Evolutionary conservation across 2,113 vertebrate species (phyloP).

Genomic region (Holacanthus passer): DNA sequence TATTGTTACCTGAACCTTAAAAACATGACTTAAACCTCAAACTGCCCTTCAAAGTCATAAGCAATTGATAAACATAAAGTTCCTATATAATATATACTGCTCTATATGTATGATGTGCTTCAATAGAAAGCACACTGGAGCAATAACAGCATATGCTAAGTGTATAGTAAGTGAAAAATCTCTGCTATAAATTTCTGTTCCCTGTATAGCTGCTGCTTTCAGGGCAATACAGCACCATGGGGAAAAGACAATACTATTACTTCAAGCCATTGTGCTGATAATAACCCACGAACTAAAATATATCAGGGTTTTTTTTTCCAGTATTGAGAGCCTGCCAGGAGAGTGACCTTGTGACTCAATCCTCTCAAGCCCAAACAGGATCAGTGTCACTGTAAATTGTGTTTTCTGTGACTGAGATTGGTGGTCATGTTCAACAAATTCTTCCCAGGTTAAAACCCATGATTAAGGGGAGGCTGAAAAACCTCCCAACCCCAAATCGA

Average conservation of each 20-base stretch:
- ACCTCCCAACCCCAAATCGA: background rate
- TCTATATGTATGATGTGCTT: slow-evolving; percentile 13
- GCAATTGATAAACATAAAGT: slow-evolving; percentile 16
- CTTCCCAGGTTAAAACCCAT: background rate
- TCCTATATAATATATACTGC: background rate
- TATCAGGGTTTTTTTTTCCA: slow-evolving; percentile 30
- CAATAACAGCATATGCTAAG: slow-evolving; percentile 21
- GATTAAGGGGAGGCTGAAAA: slow-evolving; percentile 10
- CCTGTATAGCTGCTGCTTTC: slow-evolving; percentile 39
- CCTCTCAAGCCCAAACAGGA: slow-evolving; percentile 46
- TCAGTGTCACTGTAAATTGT: slow-evolving; percentile 46
- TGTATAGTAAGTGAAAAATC: slow-evolving; percentile 33
- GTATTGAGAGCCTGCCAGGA: slow-evolving; percentile 19
- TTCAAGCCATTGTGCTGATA: slow-evolving; percentile 43
- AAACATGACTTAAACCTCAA: background rate
- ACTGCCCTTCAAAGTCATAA: background rate
- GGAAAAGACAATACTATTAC: slow-evolving; percentile 51
- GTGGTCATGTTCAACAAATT: slow-evolving; percentile 27
- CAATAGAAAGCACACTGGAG: slow-evolving; percentile 18
- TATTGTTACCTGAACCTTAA: background rate
- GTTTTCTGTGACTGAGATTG: slow-evolving; percentile 43
- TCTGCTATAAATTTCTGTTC: slow-evolving; percentile 30
- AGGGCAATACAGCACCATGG: slow-evolving; percentile 43
- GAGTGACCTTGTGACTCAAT: slow-evolving; percentile 43
- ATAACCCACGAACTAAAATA: slow-evolving; percentile 52